Base-by-base conservation (phyloP, 2,888 invertebrate genomes). In the Eupithecia abbreviata region DNA sequence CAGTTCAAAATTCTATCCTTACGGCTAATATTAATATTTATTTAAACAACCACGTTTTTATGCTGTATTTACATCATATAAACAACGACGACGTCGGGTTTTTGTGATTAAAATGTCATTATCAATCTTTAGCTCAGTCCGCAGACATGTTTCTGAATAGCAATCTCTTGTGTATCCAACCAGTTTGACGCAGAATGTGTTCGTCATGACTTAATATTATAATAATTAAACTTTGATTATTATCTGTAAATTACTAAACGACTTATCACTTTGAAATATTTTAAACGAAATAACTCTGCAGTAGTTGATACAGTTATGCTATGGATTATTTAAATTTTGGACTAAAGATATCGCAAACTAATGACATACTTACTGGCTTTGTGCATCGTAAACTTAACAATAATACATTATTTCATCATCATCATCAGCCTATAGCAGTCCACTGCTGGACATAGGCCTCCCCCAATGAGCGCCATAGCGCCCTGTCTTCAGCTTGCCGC, bases 61-160 rank as follows among this genome's bases (percentile, higher is more conserved):
- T 30, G 30, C 30, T 30, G 30, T 30, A 30, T 30, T 30, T 30
- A 30, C 30, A 30, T 30, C 1, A 30, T 30, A 30, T 30, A 30
- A 30, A 30, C 30, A 30, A n/a, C n/a, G 9, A 55, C n/a, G 51
- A n/a, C 51, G 15, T 55, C 55, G n/a, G 9, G 9, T 55, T 55
- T n/a, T 2, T 55, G n/a, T 55, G n/a, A 55, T 55, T 55, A 0
- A 7, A n/a, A n/a, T 55, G 7, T n/a, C n/a, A n/a, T n/a, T 55
- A n/a, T 55, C 55, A n/a, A 18, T 55, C 55, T 18, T 12, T 30
- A 62, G 4, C 0, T 30, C 10, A 62, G 3, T 89, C 89, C 82
- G 84, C 84, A 87, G 90, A 90, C 85, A 85, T 82, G 83, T 91
- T 89, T 87, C 89, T 77, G 88, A 88, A 89, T 83, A 77, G 77